phyloP scores from a whole-genome alignment of 2,797 vertebrate species.

The Coccyzus lansbergi region DNA sequence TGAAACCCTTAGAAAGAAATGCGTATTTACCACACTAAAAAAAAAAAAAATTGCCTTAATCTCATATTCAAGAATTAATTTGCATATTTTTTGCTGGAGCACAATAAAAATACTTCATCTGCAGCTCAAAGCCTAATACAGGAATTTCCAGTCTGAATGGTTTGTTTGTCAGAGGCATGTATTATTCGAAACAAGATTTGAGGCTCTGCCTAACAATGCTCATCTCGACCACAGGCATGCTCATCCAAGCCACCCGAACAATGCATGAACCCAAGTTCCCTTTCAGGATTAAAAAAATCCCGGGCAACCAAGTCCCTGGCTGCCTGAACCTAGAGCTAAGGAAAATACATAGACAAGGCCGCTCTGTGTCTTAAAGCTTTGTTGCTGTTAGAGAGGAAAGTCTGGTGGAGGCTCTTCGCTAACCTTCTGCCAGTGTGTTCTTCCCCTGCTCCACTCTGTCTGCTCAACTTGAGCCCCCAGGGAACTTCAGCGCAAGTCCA shows the following conservation, averaged over 20 bases:
- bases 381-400: neutral
- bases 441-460: neutral
- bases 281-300: neutral
- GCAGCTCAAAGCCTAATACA: neutral
- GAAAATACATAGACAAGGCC: neutral
- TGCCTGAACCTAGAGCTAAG: neutral
- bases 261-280: neutral
- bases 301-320: neutral
- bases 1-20: neutral
- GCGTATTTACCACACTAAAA: neutral
- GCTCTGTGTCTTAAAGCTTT: neutral
- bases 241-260: conserved; percentile 3
- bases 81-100: neutral
- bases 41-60: neutral
- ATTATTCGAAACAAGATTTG: neutral
- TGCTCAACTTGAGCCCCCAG: neutral
- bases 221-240: conserved; percentile 25
- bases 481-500: neutral
- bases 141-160: neutral
- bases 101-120: neutral
- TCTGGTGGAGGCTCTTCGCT: neutral
- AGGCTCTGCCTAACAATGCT: conserved; percentile 6
- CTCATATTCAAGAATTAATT: neutral
- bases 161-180: neutral
- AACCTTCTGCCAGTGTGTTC: neutral